Conservation (phyloP, 2,888 invertebrate genomes). For the Alcis repandata region DNA sequence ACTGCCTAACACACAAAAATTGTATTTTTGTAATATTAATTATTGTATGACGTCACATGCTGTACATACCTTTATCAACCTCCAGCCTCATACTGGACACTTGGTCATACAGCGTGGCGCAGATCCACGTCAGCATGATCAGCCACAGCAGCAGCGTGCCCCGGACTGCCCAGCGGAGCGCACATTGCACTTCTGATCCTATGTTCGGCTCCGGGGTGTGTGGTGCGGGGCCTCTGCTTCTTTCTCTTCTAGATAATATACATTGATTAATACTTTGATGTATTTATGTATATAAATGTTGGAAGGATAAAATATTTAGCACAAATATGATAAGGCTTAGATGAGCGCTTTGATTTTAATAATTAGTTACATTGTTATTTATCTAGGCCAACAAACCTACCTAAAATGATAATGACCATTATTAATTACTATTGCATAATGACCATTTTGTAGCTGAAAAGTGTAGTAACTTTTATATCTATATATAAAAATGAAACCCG, state of each 20-base stretch:
- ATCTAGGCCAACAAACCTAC: background rate
- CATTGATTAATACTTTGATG: too few relatives aligned
- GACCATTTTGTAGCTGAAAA: constrained; percentile 1
- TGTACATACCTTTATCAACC: constrained; percentile 69
- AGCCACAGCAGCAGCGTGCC: constrained; percentile 80
- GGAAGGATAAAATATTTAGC: background rate
- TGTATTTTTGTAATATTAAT: too few relatives aligned
- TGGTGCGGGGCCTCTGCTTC: constrained; percentile 58
- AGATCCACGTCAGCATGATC: constrained; percentile 82
- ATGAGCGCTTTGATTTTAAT: background rate
- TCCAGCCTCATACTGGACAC: constrained; percentile 73
- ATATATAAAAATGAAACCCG: too few relatives aligned
- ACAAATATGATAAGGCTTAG: constrained; percentile 13
- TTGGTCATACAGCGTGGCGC: constrained; percentile 80
- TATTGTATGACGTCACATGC: background rate
- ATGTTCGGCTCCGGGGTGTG: constrained; percentile 66
- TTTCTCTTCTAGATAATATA: constrained; percentile 70
- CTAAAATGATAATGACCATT: too few relatives aligned
- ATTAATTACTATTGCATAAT: constrained; percentile 5
- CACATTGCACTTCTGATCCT: constrained; percentile 73
- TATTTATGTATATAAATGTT: too few relatives aligned
- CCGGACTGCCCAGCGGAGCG: constrained; percentile 75
- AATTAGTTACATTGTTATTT: too few relatives aligned
- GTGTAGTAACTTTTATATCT: too few relatives aligned
- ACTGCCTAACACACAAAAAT: too few relatives aligned